These are phyloP conservation scores for Ormyrus thymus DNA, from an alignment of 2,888 invertebrate genomes.

Conservation along the genomic window DNA sequence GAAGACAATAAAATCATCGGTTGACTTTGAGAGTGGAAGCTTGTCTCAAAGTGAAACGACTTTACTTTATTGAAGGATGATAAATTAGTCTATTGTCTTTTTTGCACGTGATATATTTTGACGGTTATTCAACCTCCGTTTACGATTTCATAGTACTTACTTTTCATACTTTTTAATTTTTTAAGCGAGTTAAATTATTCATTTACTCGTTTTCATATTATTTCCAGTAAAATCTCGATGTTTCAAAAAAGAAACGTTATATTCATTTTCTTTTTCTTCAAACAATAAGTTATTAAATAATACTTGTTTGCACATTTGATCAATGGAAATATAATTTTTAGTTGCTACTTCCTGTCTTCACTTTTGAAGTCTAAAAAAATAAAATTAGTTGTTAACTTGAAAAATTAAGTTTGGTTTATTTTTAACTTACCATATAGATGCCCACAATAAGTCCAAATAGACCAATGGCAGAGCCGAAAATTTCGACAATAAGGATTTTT, in stretches of 20 bases:
- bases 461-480: conserved; percentile 99
- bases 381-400: conserved; percentile 16
- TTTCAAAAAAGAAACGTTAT: conserved; percentile 41
- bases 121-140: conserved; percentile 29
- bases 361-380: conserved; percentile 80
- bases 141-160: conserved; percentile 33
- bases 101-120: conserved; percentile 25
- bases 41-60: conserved; percentile 54
- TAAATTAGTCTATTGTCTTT: conserved; percentile 36
- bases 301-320: conserved; percentile 47
- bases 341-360: conserved; percentile 81
- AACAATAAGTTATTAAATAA: conserved; percentile 40
- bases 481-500: conserved; percentile 98
- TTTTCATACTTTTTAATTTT: conserved; percentile 13
- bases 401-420: conserved; percentile 1
- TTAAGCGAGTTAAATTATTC: conserved; percentile 38
- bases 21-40: conserved; percentile 54
- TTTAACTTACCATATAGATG: conserved; percentile 87
- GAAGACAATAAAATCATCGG: conserved; percentile 47
- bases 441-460: conserved; percentile 99
- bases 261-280: conserved; percentile 26
- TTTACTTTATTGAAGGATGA: conserved; percentile 36
- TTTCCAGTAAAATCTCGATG: conserved; percentile 19
- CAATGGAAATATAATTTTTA: conserved; percentile 41
- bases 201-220: conserved; percentile 28